phyloP scores from a whole-genome alignment of 64 coral and sea anemone species.

The Acropora yongei region DNA sequence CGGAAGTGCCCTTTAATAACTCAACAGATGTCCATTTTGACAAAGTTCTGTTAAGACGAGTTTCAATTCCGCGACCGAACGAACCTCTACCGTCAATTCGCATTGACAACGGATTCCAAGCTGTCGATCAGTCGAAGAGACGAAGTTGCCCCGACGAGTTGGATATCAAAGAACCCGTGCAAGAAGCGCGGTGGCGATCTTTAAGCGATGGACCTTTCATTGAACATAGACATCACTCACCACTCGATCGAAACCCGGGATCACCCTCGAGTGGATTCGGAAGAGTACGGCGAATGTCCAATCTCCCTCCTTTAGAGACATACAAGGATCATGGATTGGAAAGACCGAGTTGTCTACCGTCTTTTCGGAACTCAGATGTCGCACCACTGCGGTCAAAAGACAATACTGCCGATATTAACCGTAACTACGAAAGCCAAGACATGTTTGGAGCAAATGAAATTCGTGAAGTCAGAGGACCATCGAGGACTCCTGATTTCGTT shows the following conservation, averaged over 20 bases:
- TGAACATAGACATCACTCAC: constrained; percentile 11
- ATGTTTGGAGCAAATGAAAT: neutral
- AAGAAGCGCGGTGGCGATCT: constrained; percentile 4
- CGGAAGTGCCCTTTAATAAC: neutral
- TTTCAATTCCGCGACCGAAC: constrained; percentile 25
- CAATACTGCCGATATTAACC: neutral
- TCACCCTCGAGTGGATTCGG: constrained; percentile 6
- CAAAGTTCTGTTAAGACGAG: constrained; percentile 15
- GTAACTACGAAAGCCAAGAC: neutral
- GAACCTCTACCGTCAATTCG: constrained; percentile 33
- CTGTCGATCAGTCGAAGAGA: neutral
- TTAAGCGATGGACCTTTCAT: constrained; percentile 27
- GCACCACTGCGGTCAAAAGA: neutral
- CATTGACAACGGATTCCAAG: neutral
- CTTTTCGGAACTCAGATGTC: neutral
- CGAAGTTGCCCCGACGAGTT: neutral
- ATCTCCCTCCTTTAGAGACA: constrained; percentile 21
- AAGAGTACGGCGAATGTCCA: neutral
- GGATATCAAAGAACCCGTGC: neutral
- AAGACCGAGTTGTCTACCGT: constrained; percentile 19
- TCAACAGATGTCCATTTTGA: constrained; percentile 22
- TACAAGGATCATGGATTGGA: neutral
- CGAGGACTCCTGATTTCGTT: neutral
- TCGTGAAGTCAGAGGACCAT: neutral
- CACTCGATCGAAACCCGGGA: neutral